Base-by-base conservation (phyloP, 2,113 vertebrate genomes). In the Barnardius zonarius region DNA sequence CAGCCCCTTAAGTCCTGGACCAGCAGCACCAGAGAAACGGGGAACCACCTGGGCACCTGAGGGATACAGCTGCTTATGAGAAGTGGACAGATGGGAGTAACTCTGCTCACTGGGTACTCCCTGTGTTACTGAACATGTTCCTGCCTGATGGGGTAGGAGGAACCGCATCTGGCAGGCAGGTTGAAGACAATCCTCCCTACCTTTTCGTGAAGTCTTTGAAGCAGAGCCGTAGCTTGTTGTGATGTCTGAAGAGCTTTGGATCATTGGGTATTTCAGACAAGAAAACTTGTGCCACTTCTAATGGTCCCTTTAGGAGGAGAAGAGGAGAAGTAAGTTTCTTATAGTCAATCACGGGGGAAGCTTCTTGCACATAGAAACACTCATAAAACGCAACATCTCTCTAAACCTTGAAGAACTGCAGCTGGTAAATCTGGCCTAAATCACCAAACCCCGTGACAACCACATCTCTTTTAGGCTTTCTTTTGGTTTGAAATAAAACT, bases 161-260 rank as follows among this genome's bases (percentile, higher is more conserved):
- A 70, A 64, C 54, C 22, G 64, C 61, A 9, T 5, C 92, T 73
- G 79, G 15, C 48, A 76, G 84, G 51, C 16, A 35, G 39, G 8
- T 5, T 44, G 55, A 86, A 69, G 37, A 93, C 73, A 54, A 28
- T 3, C 37, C n/a, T 66, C 83, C 72, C 9, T 98, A 99, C 99
- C 99, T 99, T 98, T 99, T 99, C 2, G 99, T 99, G 97, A 99
- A 99, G 98, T 99, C 99, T 96, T 99, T 99, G 96, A 99, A 99
- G 95, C 99, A 99, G 63, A 99, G 99, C 33, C 99, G 98, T 7
- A 99, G 98, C 92, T 99, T 99, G 97, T 99, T 99, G 92, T 99
- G 99, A 96, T 99, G 99, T 92, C 99, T 98, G 98, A 99, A 99
- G 83, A 99, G 98, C 96, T 99, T 99, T 44, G 99, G 99, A 85